Evolutionary conservation across 2,888 invertebrate species (phyloP), one percentile per base, ranked within the genome.

Genomic region (Penaeus monodon): DNA sequence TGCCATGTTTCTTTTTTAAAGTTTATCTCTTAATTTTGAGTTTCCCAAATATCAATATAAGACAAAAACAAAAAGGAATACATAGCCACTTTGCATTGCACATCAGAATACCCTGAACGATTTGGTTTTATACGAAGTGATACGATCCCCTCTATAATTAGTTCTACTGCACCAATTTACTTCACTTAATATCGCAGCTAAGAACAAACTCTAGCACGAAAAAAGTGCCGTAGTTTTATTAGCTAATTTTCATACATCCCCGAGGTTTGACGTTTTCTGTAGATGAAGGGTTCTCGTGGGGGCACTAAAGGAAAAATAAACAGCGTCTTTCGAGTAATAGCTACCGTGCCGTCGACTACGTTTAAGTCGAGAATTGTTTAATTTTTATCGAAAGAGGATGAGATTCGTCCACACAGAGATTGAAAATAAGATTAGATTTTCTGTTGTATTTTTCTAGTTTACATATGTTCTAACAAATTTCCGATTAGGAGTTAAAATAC

Each of bases 241-340:
- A 84, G 65, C 84, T 84, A 84, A 84, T 84, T 84, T 84, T 84
- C 84, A 84, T 84, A 84, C 84, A 84, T 84, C 66, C 77, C 49
- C 66, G 44, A 66, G 77, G 77, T 84, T 84, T 84, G 84, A 84
- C 84, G 84, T 44, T 77, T 65, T 38, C n/a, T 27, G 27, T 27
- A 77, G 84, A 84, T 44, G 77, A 66, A 84, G 44, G 49, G 77
- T 33, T 24, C 84, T 65, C 84, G 8, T 44, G 84, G 84, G 84
- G 77, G 77, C 66, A 65, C 84, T 84, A 77, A 38, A 76, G 76
- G 77, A 84, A 66, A 77, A 77, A 84, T 84, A 84, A 84, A 77
- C 84, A 33, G 33, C 57, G 83, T 64, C 83, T 76, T 57, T 64
- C 64, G 49, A n/a, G 70, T 63, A 73, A 83, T 74, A 83, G 83